Percentiles rank a stretch among this genome's conserved stretches.
These are phyloP conservation scores for Rambutsinella grinnellia DNA, from an alignment of 2,888 invertebrate species.

Conservation along the genomic window DNA sequence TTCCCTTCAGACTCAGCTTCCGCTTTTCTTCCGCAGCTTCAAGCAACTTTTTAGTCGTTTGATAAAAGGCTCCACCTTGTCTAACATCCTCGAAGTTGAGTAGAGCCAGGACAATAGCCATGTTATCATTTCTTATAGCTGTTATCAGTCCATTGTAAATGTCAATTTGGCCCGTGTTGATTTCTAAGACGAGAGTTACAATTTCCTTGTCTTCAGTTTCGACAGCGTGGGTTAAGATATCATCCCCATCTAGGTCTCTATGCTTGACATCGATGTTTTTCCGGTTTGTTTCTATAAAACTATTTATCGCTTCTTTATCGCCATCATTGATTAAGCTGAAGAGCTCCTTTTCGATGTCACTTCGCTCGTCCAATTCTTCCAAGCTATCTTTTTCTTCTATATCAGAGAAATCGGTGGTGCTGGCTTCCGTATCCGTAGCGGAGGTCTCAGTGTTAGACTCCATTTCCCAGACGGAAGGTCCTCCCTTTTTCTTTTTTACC, in stretches of 20 bases:
- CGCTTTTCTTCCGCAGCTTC: not conserved
- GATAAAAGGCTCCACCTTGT: not conserved
- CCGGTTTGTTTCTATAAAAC: constrained; percentile 69
- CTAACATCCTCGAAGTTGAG: constrained; percentile 68
- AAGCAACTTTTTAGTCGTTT: not conserved
- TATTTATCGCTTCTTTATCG: constrained; percentile 13
- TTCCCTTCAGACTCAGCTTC: not conserved
- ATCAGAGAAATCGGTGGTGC: not conserved
- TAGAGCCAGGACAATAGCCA: constrained; percentile 74
- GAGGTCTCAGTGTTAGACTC: not conserved
- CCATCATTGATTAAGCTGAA: constrained; percentile 54
- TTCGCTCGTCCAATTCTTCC: constrained; percentile 32
- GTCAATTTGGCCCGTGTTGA: constrained; percentile 1
- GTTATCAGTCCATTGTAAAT: constrained; percentile 76
- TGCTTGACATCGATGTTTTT: constrained; percentile 73
- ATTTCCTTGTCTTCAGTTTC: constrained; percentile 5
- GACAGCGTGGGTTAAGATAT: constrained; percentile 14
- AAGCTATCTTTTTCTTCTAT: not conserved
- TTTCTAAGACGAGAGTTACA: not conserved
- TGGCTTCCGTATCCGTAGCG: not conserved
- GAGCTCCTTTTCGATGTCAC: constrained; percentile 45
- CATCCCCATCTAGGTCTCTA: not conserved
- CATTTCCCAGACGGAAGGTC: not conserved
- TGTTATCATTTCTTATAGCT: constrained; percentile 76
- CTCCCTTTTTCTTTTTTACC: too few relatives aligned